phyloP scores from a whole-genome alignment of 2,113 vertebrate genomes.

The Pterocles burchelli region DNA sequence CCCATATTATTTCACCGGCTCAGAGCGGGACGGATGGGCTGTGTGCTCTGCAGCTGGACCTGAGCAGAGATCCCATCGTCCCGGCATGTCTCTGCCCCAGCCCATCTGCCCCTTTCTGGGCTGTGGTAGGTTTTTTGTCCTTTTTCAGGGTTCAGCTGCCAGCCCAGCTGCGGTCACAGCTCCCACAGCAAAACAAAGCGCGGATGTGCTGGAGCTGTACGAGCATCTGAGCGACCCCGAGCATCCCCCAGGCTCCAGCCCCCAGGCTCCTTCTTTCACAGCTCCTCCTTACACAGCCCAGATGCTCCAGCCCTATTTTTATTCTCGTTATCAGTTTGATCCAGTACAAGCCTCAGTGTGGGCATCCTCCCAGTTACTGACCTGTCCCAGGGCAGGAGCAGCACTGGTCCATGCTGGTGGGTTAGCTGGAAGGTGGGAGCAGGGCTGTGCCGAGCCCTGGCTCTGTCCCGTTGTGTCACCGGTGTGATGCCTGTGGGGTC shows the following conservation, averaged over 20 bases:
- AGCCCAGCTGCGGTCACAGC: not conserved
- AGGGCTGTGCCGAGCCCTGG: not conserved
- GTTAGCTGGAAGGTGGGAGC: not conserved
- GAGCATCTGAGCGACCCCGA: rapidly evolving
- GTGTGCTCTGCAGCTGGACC: not conserved
- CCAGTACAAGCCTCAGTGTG: not conserved
- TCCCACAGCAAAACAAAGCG: not conserved
- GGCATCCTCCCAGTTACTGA: not conserved
- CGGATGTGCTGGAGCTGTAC: rapidly evolving
- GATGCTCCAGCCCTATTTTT: not conserved
- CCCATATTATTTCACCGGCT: not conserved
- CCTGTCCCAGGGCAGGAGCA: not conserved
- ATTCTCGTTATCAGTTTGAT: not conserved
- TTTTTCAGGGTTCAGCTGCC: not conserved
- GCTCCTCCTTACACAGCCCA: not conserved
- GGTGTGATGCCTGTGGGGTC: not conserved
- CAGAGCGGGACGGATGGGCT: rapidly evolving
- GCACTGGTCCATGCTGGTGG: not conserved
- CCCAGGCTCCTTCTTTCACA: not conserved
- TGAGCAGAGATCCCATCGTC: not conserved
- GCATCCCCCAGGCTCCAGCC: not conserved
- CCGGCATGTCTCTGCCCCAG: not conserved
- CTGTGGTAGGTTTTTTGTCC: not conserved
- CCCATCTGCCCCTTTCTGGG: not conserved
- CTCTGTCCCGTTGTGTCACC: rapidly evolving